Base-by-base conservation (phyloP, 1,140 invertebrate genomes). In the Lordiphosa stackelbergi region DNA sequence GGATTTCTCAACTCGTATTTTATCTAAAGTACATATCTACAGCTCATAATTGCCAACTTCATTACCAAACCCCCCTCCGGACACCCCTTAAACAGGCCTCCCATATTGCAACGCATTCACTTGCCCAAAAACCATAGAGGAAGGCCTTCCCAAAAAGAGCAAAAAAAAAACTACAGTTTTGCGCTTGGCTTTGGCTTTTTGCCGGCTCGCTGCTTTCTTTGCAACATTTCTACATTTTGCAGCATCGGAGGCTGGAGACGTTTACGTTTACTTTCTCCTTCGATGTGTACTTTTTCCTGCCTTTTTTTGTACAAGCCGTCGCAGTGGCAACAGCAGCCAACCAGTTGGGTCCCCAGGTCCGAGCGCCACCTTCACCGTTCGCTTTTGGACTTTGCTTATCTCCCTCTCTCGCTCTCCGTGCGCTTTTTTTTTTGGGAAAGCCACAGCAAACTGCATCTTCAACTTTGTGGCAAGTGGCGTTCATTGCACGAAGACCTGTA, bases 261-360 rank as follows among this genome's bases (percentile, higher is more conserved):
- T 57, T 57, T 68, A 73, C 73, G 66, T 83, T 81, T 81, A 81
- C 75, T 81, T 81, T 81, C 75, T 81, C 75, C 75, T 81, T 81
- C 75, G 64, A 75, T 81, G 72, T 81, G 75, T 81, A 81, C 75
- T 81, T 81, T 81, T 81, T 81, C 75, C 75, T 81, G 75, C 72
- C 69, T 65, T 63, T 63, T 70, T 69, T 56, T 69, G 53, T 62
- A 24, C 22, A 24, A 24, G 22, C 4, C 22, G 22, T 24, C 22
- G 22, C 22, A 46, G 41, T 64, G 59, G 66, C 74, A 59, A 54
- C 52, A 51, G 57, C 54, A 48, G 55, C 58, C 53, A 83, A 83
- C 75, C 73, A 75, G 75, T 71, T 72, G 62, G 51, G 75, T 65
- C 59, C 77, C 64, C 75, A 79, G 77, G 71, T 81, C 79, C 75